Evolutionary conservation across 2,888 invertebrate genomes (phyloP).

Genomic region (Resseliella maxima): DNA sequence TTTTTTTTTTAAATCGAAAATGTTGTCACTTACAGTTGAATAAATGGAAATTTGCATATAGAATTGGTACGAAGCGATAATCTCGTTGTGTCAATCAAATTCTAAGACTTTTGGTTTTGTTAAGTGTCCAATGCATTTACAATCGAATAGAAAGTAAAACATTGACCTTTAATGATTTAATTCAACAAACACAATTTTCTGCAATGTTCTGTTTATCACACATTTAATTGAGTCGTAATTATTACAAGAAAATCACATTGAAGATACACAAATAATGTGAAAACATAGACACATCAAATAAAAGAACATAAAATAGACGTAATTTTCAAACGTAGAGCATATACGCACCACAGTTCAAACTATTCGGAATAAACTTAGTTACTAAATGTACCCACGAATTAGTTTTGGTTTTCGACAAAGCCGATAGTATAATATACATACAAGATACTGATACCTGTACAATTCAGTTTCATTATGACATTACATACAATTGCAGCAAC

Average conservation of each 20-base stretch:
- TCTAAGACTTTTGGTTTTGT: neutral
- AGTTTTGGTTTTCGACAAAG: conserved; percentile 12
- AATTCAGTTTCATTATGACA: neutral
- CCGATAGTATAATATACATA: neutral
- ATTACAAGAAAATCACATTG: no score
- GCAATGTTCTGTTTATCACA: neutral
- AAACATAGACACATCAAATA: no score
- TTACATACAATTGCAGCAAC: neutral
- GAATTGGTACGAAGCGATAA: neutral
- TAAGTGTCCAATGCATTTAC: neutral
- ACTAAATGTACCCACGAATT: conserved; percentile 28
- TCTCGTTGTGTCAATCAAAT: neutral
- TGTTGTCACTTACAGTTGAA: no score
- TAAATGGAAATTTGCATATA: neutral
- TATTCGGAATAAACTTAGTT: neutral
- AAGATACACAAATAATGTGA: no score
- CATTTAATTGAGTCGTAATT: neutral
- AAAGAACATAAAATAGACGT: no score
- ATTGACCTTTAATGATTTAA: neutral
- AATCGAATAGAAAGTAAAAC: neutral
- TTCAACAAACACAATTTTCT: neutral
- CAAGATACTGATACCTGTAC: conserved; percentile 4
- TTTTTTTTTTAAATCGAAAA: no score
- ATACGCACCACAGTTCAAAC: neutral
- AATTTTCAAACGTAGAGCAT: neutral